A percentile compares a stretch with the other conserved stretches of the same genome.
phyloP scores from a whole-genome alignment of 2,113 vertebrate genomes.

The Trachemys scripta region DNA sequence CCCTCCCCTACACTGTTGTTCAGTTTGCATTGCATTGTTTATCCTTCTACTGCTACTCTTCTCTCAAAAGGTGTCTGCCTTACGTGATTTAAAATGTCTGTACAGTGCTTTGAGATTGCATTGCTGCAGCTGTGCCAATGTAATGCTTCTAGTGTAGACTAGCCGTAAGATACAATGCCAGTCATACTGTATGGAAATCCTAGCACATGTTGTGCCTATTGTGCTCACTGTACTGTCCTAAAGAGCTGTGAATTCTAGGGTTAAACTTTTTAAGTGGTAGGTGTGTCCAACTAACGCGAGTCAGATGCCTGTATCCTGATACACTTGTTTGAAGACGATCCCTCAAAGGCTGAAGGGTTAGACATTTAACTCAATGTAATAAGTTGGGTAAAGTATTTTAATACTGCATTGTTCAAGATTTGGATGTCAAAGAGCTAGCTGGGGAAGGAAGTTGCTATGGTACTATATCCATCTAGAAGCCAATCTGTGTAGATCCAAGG shows the following conservation, averaged over 20 bases:
- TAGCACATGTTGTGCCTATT: background rate
- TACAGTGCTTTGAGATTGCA: background rate
- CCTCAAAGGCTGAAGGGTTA: background rate
- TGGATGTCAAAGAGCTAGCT: background rate
- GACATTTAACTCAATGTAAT: background rate
- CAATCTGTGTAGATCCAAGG: too few species aligned
- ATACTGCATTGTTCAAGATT: background rate
- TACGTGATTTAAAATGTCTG: background rate
- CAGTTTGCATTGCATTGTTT: background rate
- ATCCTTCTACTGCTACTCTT: background rate
- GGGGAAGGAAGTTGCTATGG: background rate
- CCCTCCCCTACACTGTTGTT: background rate
- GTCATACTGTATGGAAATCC: background rate
- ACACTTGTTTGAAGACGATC: background rate
- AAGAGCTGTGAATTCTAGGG: background rate
- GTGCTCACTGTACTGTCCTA: background rate
- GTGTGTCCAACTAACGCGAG: background rate
- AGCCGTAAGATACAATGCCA: background rate
- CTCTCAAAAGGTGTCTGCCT: background rate
- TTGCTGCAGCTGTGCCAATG: too few species aligned
- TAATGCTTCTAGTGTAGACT: too few species aligned
- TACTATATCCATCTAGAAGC: background rate
- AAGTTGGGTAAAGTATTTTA: background rate
- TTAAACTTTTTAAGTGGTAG: background rate
- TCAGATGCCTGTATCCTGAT: background rate